Percentiles rank a stretch among this genome's conserved stretches.
phyloP scores from a whole-genome alignment of 2,888 invertebrate genomes.

The Schizotus pectinicornis region DNA sequence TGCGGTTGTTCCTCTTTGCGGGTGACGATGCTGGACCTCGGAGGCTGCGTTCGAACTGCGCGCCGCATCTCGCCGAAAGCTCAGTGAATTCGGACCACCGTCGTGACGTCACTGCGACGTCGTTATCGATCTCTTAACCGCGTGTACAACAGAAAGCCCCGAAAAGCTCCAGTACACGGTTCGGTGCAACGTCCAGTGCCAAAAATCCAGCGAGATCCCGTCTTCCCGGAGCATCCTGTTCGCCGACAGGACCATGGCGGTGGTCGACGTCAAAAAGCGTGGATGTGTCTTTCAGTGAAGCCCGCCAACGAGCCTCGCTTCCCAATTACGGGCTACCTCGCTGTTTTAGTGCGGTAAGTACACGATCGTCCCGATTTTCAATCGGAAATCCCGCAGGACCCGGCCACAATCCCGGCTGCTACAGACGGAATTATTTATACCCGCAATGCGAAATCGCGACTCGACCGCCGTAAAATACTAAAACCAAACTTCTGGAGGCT shows the following conservation, averaged over 20 bases:
- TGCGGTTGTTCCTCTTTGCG: no score
- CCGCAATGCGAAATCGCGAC: slow-evolving; percentile 44
- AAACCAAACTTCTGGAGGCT: slow-evolving; percentile 6
- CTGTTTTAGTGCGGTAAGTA: slow-evolving; percentile 46
- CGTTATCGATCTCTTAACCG: slow-evolving; percentile 56
- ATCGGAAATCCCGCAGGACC: not conserved
- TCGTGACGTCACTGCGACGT: slow-evolving; percentile 59
- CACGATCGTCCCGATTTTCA: not conserved
- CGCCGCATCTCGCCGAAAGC: slow-evolving; percentile 5
- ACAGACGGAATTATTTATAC: slow-evolving; percentile 37
- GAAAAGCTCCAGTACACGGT: slow-evolving; percentile 42
- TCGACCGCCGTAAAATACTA: slow-evolving; percentile 6
- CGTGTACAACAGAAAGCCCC: slow-evolving; percentile 53
- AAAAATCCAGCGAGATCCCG: slow-evolving; percentile 24
- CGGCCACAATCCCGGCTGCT: slow-evolving; percentile 1
- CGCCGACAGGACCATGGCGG: slow-evolving; percentile 23
- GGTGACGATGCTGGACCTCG: no score
- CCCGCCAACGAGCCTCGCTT: not conserved
- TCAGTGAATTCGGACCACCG: slow-evolving; percentile 21
- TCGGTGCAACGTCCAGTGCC: slow-evolving; percentile 35
- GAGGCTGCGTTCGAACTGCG: slow-evolving; percentile 3
- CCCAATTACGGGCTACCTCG: slow-evolving; percentile 38
- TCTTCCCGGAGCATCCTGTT: slow-evolving; percentile 5
- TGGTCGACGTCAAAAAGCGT: slow-evolving; percentile 21
- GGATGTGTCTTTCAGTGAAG: slow-evolving; percentile 32